Conservation (phyloP, 2,888 invertebrate species). For the Liodrosophila aerea region DNA sequence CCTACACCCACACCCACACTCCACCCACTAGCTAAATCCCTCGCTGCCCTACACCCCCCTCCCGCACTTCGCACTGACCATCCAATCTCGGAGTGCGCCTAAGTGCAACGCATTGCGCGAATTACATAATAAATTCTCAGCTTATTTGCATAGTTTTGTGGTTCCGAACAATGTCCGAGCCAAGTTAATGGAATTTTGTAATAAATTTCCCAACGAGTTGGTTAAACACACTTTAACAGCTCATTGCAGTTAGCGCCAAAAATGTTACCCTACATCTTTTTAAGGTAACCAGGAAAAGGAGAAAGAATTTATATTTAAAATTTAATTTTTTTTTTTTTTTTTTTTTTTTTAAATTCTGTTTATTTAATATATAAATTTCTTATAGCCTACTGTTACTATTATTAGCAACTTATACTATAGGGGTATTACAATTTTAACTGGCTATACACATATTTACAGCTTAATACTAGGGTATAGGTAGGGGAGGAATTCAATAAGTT, state of each 20-base stretch:
- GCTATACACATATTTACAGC: too few species aligned
- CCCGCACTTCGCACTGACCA: slow-evolving; percentile 3
- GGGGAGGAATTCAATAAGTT: too few species aligned
- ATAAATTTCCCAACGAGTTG: slow-evolving; percentile 69
- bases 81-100: slow-evolving; percentile 24
- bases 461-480: too few species aligned
- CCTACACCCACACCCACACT: not conserved
- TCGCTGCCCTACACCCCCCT: not conserved
- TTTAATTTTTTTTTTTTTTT: too few species aligned
- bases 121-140: slow-evolving; percentile 75
- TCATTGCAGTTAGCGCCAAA: slow-evolving; percentile 49
- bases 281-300: not conserved
- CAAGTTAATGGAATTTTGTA: slow-evolving; percentile 76
- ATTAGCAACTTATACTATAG: too few species aligned
- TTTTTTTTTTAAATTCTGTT: too few species aligned
- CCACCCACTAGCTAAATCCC: not conserved
- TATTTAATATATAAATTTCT: too few species aligned
- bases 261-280: slow-evolving; percentile 39
- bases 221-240: slow-evolving; percentile 64
- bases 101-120: slow-evolving; percentile 64
- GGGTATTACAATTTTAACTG: too few species aligned
- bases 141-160: slow-evolving; percentile 78
- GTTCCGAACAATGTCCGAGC: slow-evolving; percentile 69
- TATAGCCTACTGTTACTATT: too few species aligned
- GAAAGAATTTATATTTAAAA: not conserved